Base-by-base conservation (phyloP, 1,140 invertebrate species). In the Aplysia californica region DNA sequence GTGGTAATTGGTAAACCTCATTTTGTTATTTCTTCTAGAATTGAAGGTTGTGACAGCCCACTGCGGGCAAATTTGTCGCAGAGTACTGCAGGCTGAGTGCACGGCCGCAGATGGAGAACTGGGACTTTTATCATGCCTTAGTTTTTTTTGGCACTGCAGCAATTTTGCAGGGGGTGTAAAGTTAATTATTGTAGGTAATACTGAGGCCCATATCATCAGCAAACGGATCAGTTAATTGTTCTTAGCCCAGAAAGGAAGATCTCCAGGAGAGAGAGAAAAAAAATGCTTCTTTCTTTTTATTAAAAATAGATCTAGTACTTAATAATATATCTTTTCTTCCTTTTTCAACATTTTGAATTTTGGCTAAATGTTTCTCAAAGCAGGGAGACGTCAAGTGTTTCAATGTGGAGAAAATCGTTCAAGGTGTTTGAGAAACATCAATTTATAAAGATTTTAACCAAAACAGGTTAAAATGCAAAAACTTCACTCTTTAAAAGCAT, bases 111-210 rank as follows among this genome's bases (percentile, higher is more conserved):
- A 80, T 87, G 65, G 80, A 56, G n/a, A 83, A 85, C 84, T 85
- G 87, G 86, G 83, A 85, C 20, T 91, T 90, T 80, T 91, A 91
- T 74, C n/a, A 78, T 90, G 89, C 87, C 18, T 91, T 89, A 81
- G 82, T 82, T 20, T 82, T 84, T 55, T 91, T 89, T 81, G 80
- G 90, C 65, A 79, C 87, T 76, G 88, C 88, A 26, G 87, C 89
- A 39, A 90, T 91, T 38, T 55, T 88, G 56, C 89, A 90, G 79
- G 91, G 89, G 33, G 89, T 90, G n/a, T 90, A 90, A 90, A 90
- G 76, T 76, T 85, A 68, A 80, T 84, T 36, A 73, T 88, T 26
- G 80, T 80, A 76, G 88, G 88, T 89, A 80, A 67, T 61, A 76
- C 2, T 23, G 2, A 69, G 2, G 33, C 10, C 10, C 58, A 26